Evolutionary conservation across 1,140 invertebrate species (phyloP).

Genomic region (Drosophila auraria): DNA sequence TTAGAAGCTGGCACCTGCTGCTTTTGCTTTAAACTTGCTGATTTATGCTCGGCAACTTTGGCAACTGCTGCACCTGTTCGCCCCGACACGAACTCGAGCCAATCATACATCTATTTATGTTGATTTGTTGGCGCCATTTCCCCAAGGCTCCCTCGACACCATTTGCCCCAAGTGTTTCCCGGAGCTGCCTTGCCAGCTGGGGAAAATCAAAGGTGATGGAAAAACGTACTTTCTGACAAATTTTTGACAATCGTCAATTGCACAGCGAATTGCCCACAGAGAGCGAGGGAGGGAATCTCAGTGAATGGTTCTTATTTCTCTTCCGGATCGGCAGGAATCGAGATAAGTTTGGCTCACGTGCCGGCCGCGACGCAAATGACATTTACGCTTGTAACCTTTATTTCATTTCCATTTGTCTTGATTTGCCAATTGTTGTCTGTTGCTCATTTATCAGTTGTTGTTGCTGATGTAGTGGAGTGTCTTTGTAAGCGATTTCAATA

Average conservation of each 20-base stretch:
- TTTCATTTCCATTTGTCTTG: constrained; percentile 63
- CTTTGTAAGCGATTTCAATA: background rate
- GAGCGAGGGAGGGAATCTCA: background rate
- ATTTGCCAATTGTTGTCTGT: constrained; percentile 51
- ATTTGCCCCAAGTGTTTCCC: constrained; percentile 43
- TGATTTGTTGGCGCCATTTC: constrained; percentile 74
- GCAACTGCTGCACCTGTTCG: constrained; percentile 35
- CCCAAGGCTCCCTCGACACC: constrained; percentile 3
- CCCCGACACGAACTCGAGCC: constrained; percentile 23
- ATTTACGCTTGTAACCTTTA: constrained; percentile 64
- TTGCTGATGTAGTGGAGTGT: background rate
- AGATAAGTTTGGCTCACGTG: constrained; percentile 74
- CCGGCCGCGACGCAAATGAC: constrained; percentile 59
- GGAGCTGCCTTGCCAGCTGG: constrained; percentile 2
- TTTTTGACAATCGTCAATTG: constrained; percentile 81
- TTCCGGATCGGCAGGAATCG: constrained; percentile 54
- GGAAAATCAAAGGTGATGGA: constrained; percentile 57
- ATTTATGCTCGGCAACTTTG: constrained; percentile 58
- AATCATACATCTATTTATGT: constrained; percentile 71
- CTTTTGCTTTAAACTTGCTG: constrained; percentile 40
- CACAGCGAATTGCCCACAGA: constrained; percentile 39
- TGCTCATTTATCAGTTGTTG: constrained; percentile 42
- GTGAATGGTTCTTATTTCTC: constrained; percentile 28
- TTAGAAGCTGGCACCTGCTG: constrained; percentile 6
- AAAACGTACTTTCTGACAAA: constrained; percentile 70